Base-by-base conservation (phyloP, 2,113 vertebrate genomes). In the Ceyx cyanopectus region DNA sequence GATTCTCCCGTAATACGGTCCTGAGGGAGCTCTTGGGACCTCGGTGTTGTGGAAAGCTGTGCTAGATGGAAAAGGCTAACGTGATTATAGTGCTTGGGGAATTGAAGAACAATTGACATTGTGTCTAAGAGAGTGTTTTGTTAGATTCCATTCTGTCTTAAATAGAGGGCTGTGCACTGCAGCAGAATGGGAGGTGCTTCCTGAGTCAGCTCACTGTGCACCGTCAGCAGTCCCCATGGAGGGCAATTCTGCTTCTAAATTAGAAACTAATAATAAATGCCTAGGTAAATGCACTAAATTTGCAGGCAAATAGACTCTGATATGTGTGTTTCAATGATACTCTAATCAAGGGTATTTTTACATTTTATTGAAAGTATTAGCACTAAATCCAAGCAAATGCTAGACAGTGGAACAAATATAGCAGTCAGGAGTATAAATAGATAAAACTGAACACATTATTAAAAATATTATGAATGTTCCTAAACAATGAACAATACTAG, bases 111-210 rank as follows among this genome's bases (percentile, higher is more conserved):
- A 81, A 65, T 85, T 81, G 73, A 48, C 56, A 27, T 80, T 53
- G 67, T 85, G 40, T 74, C 81, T 27, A 26, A 76, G 46, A 37
- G 13, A 61, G 43, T 12, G 5, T 70, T 93, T 76, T 90, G 34
- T 78, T 85, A 70, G 63, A 51, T 83, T 89, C 73, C 4, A 2
- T 46, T 77, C 46, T 82, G 45, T 82, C 50, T 72, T 62, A 72
- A 73, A 37, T 3, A 57, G 32, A 51, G 78, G 67, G 41, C 70
- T 66, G 41, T 48, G 85, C 41, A 4, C 61, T 17, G 66, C 61
- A 68, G 68, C 70, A 66, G 70, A 7, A 77, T 86, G 92, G 88
- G 86, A 75, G 83, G 54, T 41, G 53, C 66, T 92, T 93, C 84
- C 93, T 87, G 74, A 65, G 50, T 58, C 67, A 85, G 62, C 65